These are phyloP conservation scores for Clarias magur DNA, from an alignment of 2,113 vertebrate species.

Conservation along the genomic window DNA sequence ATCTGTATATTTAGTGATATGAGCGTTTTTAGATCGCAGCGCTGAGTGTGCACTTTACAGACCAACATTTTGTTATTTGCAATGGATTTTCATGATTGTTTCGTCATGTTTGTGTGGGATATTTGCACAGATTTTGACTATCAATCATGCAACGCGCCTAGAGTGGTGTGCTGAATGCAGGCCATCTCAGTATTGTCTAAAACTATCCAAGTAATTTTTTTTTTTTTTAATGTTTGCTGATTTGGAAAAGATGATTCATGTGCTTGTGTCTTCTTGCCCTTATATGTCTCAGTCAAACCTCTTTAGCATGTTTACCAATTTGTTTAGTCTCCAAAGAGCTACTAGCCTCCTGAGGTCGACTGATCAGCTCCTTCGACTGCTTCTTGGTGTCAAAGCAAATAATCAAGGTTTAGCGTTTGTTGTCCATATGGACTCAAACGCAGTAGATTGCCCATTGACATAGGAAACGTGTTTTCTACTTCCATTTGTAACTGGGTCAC, in stretches of 20 bases:
- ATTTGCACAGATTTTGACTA: neutral
- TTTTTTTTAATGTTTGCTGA: neutral
- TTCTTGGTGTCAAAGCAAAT: neutral
- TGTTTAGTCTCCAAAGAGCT: neutral
- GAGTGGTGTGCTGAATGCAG: neutral
- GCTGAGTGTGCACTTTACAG: neutral
- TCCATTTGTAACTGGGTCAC: neutral
- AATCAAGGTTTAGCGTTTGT: neutral
- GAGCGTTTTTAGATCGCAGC: neutral
- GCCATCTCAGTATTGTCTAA: neutral
- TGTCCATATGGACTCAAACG: neutral
- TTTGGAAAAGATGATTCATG: slow-evolving; percentile 10
- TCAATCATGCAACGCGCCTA: neutral
- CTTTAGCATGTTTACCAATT: neutral
- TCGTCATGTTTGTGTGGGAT: neutral
- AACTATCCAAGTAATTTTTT: neutral
- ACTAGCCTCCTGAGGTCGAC: neutral
- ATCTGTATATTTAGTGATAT: neutral
- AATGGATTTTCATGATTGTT: neutral
- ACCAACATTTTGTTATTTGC: neutral
- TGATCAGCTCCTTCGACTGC: neutral
- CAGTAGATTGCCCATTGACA: neutral
- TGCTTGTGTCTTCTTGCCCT: neutral
- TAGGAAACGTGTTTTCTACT: neutral
- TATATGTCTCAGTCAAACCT: neutral